These are phyloP conservation scores for Lathamus discolor DNA, from an alignment of 2,113 vertebrate genomes.

Conservation along the genomic window DNA sequence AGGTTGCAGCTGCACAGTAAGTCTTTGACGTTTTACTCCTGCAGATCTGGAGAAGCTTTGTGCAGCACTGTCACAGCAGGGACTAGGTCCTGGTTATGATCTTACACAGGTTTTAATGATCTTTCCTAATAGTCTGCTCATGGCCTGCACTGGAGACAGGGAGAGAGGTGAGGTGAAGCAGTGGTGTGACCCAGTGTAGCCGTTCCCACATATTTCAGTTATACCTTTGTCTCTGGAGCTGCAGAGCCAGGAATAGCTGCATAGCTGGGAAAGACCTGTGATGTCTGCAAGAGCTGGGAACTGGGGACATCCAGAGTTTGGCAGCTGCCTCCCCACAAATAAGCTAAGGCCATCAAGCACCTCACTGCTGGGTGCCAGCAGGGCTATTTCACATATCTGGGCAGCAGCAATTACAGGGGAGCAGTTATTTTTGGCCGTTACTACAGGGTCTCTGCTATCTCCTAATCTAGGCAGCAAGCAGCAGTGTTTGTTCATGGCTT, in stretches of 20 bases:
- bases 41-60: background rate
- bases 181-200: background rate
- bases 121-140: background rate
- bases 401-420: background rate
- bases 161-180: background rate
- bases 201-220: background rate
- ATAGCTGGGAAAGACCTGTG: background rate
- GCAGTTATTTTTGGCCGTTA: background rate
- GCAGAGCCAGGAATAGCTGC: background rate
- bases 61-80: background rate
- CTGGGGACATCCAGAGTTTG: background rate
- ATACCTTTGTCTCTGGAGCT: background rate
- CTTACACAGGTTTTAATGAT: background rate
- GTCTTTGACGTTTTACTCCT: background rate
- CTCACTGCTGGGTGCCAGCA: background rate
- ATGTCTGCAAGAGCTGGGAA: background rate
- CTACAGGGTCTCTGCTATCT: constrained; percentile 7
- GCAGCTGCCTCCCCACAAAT: background rate
- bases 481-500: constrained; percentile 27
- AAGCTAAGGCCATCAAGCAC: background rate
- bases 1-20: background rate
- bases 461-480: constrained; percentile 19
- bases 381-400: background rate
- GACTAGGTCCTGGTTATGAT: background rate
- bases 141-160: background rate